Evolutionary conservation across 2,797 vertebrate species (phyloP).

Genomic region (Crotalus adamanteus): DNA sequence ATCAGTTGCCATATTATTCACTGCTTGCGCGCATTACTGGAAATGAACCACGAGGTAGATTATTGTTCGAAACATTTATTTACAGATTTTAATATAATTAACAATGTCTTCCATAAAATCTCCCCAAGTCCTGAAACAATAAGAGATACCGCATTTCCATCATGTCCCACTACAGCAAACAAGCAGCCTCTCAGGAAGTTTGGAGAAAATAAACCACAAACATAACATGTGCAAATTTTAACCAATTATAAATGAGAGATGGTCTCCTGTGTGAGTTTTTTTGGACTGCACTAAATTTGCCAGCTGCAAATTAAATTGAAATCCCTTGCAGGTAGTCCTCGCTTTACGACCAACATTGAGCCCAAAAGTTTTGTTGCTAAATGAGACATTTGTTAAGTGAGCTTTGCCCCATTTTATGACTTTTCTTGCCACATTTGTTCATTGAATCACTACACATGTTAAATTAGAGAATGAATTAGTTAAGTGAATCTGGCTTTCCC

Average conservation of each 20-base stretch:
- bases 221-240: neutral
- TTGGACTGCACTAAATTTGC: neutral
- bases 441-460: neutral
- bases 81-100: constrained; percentile 9
- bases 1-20: neutral
- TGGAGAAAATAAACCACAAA: neutral
- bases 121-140: neutral
- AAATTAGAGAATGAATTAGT: neutral
- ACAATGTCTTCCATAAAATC: neutral
- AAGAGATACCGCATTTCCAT: neutral
- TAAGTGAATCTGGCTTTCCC: neutral
- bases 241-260: neutral
- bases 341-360: neutral
- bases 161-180: neutral
- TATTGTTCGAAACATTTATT: neutral
- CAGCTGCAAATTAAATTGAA: neutral
- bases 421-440: neutral
- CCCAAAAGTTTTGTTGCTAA: neutral
- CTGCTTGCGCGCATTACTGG: neutral
- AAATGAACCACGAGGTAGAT: neutral
- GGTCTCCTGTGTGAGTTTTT: neutral
- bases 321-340: neutral
- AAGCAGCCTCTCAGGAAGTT: constrained; percentile 1
- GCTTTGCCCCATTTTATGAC: neutral
- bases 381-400: neutral